These are phyloP conservation scores for Nyctibius bracteatus DNA, from an alignment of 2,113 vertebrate species.

Conservation along the genomic window DNA sequence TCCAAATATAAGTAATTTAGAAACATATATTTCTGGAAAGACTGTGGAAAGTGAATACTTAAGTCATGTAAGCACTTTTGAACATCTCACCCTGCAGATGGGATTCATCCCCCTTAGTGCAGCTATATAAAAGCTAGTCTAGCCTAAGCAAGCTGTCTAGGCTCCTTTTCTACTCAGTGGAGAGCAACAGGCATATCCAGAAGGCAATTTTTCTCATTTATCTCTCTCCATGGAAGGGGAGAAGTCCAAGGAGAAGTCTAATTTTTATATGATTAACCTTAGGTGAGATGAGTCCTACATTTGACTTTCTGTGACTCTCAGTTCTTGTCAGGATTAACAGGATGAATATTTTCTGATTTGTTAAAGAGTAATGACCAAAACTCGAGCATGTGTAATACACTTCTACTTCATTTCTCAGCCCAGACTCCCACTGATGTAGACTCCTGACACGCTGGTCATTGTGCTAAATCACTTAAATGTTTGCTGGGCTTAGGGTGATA, in stretches of 20 bases:
- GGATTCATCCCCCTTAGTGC: not conserved
- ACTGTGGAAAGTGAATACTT: not conserved
- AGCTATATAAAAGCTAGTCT: not conserved
- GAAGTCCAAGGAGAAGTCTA: not conserved
- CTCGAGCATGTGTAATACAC: accelerated
- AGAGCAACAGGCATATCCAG: accelerated
- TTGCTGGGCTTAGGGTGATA: not conserved
- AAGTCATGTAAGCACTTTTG: not conserved
- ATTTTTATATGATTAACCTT: not conserved
- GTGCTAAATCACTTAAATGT: not conserved
- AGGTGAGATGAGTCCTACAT: not conserved
- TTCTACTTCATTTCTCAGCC: not conserved
- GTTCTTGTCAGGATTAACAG: not conserved
- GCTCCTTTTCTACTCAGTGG: not conserved
- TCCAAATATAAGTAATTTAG: not conserved
- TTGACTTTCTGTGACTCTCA: not conserved
- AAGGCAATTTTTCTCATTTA: not conserved
- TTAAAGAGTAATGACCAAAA: not conserved
- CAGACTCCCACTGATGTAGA: not conserved
- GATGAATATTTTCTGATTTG: not conserved
- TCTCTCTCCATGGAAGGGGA: not conserved
- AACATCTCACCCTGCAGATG: not conserved
- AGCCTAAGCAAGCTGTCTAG: not conserved
- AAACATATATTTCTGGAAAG: not conserved
- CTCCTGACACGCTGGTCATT: not conserved